These are phyloP conservation scores for Eupithecia subumbrata DNA, from an alignment of 2,888 invertebrate species.

Conservation along the genomic window DNA sequence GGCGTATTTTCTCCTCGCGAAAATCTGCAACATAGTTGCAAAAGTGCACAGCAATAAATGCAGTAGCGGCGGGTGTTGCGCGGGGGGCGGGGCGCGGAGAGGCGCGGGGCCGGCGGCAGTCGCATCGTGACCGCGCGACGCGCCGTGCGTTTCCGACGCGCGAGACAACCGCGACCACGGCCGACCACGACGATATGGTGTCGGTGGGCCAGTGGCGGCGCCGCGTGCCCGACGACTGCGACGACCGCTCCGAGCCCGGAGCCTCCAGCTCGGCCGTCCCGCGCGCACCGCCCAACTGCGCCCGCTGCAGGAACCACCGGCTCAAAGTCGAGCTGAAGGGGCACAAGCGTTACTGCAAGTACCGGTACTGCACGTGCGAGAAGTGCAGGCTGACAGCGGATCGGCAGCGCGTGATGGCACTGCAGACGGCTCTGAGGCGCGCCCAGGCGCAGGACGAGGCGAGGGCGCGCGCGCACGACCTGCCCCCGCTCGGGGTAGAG, in stretches of 20 bases:
- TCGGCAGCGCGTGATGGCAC: slow-evolving; percentile 94
- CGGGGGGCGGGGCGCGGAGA: slow-evolving; percentile 61
- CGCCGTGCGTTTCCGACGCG: slow-evolving; percentile 60
- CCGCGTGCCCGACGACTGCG: slow-evolving; percentile 77
- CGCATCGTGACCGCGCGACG: slow-evolving; percentile 73
- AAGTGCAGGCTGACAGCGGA: slow-evolving; percentile 94
- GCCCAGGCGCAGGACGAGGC: slow-evolving; percentile 94
- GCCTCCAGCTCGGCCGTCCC: slow-evolving; percentile 85
- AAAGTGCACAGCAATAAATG: slow-evolving; percentile 75
- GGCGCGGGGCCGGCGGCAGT: slow-evolving; percentile 68
- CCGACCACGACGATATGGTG: slow-evolving; percentile 70
- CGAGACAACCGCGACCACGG: slow-evolving; percentile 72
- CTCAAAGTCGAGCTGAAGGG: slow-evolving; percentile 94
- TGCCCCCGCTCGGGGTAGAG: slow-evolving; percentile 71
- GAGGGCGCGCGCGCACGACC: slow-evolving; percentile 76
- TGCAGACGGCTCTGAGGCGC: slow-evolving; percentile 92
- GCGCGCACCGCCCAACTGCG: slow-evolving; percentile 95
- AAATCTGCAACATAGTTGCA: slow-evolving; percentile 50
- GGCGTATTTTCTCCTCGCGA: slow-evolving; percentile 1
- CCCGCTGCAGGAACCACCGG: slow-evolving; percentile 96
- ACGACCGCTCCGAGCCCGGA: slow-evolving; percentile 78
- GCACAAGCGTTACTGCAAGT: slow-evolving; percentile 96
- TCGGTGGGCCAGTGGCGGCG: slow-evolving; percentile 80
- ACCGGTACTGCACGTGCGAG: slow-evolving; percentile 92
- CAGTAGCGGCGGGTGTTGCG: slow-evolving; percentile 62